These are phyloP conservation scores for Crocallis elinguaria DNA, from an alignment of 2,888 invertebrate species.

Conservation along the genomic window DNA sequence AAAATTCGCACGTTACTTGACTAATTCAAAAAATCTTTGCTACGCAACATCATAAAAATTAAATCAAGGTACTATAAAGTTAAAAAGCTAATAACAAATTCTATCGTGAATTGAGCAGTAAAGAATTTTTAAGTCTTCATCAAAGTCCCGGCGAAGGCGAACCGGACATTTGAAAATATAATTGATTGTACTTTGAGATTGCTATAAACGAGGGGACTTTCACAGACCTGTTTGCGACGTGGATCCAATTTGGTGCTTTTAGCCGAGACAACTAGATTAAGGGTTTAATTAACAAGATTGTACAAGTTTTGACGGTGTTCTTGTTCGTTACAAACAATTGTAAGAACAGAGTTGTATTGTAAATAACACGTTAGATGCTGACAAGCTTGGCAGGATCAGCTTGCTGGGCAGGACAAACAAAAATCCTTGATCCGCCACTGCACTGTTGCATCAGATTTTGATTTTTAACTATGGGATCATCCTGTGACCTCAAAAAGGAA, in stretches of 20 bases:
- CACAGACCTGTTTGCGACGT: conserved; percentile 15
- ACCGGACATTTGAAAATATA: conserved; percentile 6
- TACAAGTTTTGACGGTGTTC: conserved; percentile 9
- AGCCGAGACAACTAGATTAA: conserved; percentile 3
- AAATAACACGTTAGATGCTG: background rate
- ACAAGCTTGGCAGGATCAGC: conserved; percentile 1
- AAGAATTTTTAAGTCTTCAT: background rate
- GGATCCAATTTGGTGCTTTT: conserved; percentile 8
- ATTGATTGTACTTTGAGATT: conserved; percentile 18
- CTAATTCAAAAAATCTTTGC: too few species aligned
- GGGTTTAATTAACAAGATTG: conserved; percentile 12
- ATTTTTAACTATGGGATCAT: too few species aligned
- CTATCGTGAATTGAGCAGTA: background rate
- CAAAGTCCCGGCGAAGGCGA: background rate
- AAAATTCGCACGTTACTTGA: too few species aligned
- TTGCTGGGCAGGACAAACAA: too few species aligned
- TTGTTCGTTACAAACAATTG: conserved; percentile 5
- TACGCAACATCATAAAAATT: too few species aligned
- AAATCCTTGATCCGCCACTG: too few species aligned
- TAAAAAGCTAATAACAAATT: background rate
- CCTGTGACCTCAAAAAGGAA: too few species aligned
- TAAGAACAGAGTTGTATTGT: background rate
- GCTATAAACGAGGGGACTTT: conserved; percentile 16
- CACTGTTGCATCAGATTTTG: too few species aligned
- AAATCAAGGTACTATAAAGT: background rate